Percentiles rank a stretch among this genome's conserved stretches.
Evolutionary conservation across 2,797 vertebrate genomes (phyloP).

Genomic region (Spea hammondii): DNA sequence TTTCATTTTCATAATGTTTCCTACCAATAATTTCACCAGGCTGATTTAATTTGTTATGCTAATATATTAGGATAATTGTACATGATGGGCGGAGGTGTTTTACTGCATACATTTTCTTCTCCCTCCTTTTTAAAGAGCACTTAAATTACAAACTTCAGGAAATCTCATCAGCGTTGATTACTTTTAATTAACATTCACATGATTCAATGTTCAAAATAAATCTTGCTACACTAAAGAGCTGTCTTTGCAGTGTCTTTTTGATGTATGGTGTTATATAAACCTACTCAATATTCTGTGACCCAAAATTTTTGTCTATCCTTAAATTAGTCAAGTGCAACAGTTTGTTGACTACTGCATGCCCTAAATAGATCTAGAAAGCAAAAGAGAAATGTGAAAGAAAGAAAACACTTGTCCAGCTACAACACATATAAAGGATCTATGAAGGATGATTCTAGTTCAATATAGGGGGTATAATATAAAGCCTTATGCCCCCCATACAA

Average conservation of each 20-base stretch:
- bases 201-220: constrained; percentile 44
- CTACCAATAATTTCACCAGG: constrained; percentile 38
- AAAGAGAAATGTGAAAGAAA: no score
- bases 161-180: constrained; percentile 52
- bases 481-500: no score
- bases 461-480: no score
- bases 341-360: no score
- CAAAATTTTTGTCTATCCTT: no score
- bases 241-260: constrained; percentile 1
- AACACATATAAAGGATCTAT: no score
- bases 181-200: constrained; percentile 47
- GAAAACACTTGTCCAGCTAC: no score
- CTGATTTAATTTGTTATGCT: constrained; percentile 47
- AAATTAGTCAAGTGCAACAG: no score
- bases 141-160: constrained; percentile 44
- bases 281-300: no score
- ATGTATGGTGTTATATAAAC: constrained; percentile 8
- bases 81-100: constrained; percentile 38
- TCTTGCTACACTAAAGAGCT: constrained; percentile 9
- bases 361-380: no score
- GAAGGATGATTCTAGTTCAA: no score
- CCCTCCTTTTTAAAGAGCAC: constrained; percentile 37
- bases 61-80: constrained; percentile 46
- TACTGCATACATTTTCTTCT: constrained; percentile 37
- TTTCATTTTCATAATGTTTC: constrained; percentile 32